Evolutionary conservation across 2,888 invertebrate species (phyloP).

Genomic region (Athrips mouffetella): DNA sequence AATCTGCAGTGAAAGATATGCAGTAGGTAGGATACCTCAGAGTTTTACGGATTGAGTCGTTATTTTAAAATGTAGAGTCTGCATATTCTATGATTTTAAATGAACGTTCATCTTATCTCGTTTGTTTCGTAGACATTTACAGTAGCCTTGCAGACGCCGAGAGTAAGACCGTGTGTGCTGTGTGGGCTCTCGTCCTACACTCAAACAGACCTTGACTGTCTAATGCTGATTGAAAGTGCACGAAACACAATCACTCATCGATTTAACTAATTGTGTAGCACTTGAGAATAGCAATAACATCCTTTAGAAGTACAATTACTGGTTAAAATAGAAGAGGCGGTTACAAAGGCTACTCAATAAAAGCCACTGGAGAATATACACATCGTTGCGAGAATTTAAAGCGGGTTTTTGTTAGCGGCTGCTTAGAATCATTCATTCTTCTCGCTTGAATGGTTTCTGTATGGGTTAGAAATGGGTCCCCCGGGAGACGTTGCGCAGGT

Average conservation of each 20-base stretch:
- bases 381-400: constrained; percentile 47
- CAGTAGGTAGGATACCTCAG: background rate
- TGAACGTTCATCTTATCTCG: background rate
- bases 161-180: constrained; percentile 39
- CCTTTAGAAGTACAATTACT: constrained; percentile 1
- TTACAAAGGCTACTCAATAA: constrained; percentile 21
- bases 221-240: constrained; percentile 19
- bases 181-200: constrained; percentile 40
- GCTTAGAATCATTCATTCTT: constrained; percentile 64
- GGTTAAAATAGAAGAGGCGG: background rate
- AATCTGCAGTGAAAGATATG: background rate
- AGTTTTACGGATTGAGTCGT: background rate
- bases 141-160: constrained; percentile 42
- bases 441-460: constrained; percentile 58
- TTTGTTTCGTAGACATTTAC: constrained; percentile 21
- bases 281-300: constrained; percentile 11
- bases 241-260: background rate
- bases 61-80: no score
- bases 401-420: constrained; percentile 50
- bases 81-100: background rate
- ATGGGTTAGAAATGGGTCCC: constrained; percentile 48
- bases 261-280: constrained; percentile 8
- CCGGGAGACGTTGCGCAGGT: constrained; percentile 57
- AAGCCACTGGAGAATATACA: constrained; percentile 31
- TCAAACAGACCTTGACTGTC: constrained; percentile 29